These are phyloP conservation scores for Lymantria dispar DNA, from an alignment of 2,888 invertebrate genomes.

Conservation along the genomic window DNA sequence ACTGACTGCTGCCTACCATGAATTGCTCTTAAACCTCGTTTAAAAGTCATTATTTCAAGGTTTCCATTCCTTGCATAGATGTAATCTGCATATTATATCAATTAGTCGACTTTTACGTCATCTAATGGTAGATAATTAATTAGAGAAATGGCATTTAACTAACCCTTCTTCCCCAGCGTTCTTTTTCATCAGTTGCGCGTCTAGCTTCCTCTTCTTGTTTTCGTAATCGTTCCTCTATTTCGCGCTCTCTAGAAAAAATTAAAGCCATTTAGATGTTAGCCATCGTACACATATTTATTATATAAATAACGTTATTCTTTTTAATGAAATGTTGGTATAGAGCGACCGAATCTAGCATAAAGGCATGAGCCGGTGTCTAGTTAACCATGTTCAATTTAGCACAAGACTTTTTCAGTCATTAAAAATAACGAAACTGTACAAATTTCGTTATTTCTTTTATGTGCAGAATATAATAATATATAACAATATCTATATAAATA, in stretches of 20 bases:
- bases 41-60: too few relatives aligned
- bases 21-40: too few relatives aligned
- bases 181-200: slow-evolving; percentile 64
- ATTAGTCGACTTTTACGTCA: too few relatives aligned
- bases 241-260: slow-evolving; percentile 83
- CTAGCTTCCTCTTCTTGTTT: slow-evolving; percentile 80
- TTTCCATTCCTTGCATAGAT: too few relatives aligned
- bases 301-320: not conserved
- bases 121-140: too few relatives aligned
- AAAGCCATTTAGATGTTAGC: not conserved
- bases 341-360: slow-evolving; percentile 33
- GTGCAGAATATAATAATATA: slow-evolving; percentile 43
- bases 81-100: too few relatives aligned
- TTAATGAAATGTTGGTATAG: slow-evolving; percentile 26
- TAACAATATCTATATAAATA: too few relatives aligned
- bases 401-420: slow-evolving; percentile 30
- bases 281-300: not conserved
- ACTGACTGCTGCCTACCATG: too few relatives aligned
- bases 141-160: not conserved
- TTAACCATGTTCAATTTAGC: slow-evolving; percentile 27
- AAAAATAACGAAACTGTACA: slow-evolving; percentile 33
- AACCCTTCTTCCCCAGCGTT: slow-evolving; percentile 72
- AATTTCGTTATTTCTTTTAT: slow-evolving; percentile 40
- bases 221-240: slow-evolving; percentile 94
- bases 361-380: slow-evolving; percentile 36